Conservation (phyloP, 2,888 invertebrate genomes). For the Strigamia transsilvanica region DNA sequence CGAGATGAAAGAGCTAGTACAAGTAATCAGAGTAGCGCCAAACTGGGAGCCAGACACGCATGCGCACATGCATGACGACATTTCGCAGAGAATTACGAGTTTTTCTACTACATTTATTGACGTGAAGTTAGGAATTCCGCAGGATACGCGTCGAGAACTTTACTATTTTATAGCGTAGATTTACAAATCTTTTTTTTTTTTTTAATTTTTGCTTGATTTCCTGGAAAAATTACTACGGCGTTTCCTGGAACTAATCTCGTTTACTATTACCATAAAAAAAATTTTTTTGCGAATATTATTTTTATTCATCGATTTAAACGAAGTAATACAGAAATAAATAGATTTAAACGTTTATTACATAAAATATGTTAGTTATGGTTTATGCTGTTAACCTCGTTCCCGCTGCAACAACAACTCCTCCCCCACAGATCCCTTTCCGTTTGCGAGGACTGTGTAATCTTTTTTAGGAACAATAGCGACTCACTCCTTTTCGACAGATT, state of each 20-base stretch:
- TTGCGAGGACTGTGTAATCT: not conserved
- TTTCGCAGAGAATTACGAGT: not conserved
- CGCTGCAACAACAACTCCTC: not conserved
- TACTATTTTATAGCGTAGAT: not conserved
- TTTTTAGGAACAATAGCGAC: not conserved
- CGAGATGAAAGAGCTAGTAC: not conserved
- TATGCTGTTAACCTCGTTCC: not conserved
- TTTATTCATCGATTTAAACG: not conserved
- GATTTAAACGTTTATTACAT: not conserved
- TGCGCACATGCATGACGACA: not conserved
- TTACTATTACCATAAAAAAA: too few relatives aligned
- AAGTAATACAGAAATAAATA: not conserved
- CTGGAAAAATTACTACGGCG: not conserved
- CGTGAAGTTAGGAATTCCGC: not conserved
- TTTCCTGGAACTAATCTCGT: too few relatives aligned
- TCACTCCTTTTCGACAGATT: not conserved
- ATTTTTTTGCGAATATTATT: too few relatives aligned
- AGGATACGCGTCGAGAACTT: too few relatives aligned
- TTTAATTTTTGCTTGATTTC: not conserved
- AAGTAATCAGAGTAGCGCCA: not conserved
- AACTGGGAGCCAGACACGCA: not conserved
- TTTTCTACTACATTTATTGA: not conserved
- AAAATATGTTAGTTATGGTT: not conserved
- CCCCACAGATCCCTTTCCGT: constrained; percentile 6
- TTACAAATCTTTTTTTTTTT: not conserved